phyloP scores from a whole-genome alignment of 1,140 invertebrate species.

The Drosophila teissieri region DNA sequence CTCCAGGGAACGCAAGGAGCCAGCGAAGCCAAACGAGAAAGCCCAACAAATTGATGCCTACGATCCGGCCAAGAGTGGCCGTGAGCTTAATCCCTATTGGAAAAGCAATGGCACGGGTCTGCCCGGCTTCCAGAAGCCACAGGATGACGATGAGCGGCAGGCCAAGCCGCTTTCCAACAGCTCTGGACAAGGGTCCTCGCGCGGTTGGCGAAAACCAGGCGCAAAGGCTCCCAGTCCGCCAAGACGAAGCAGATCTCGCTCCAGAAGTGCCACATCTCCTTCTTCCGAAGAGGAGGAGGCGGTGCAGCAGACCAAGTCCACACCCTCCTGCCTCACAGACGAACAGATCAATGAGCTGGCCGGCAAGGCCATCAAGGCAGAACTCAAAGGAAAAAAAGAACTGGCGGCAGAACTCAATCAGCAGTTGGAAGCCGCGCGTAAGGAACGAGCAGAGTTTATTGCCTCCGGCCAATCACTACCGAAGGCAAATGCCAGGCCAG shows the following conservation, averaged over 20 bases:
- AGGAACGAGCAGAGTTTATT: constrained; percentile 85
- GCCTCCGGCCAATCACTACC: constrained; percentile 16
- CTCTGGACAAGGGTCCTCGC: not conserved
- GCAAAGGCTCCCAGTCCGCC: not conserved
- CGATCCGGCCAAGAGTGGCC: constrained; percentile 89
- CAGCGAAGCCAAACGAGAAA: constrained; percentile 84
- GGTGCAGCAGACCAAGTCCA: constrained; percentile 8
- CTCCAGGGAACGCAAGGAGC: constrained; percentile 84
- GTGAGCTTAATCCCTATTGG: constrained; percentile 97
- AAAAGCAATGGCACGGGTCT: constrained; percentile 94
- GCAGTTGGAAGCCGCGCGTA: constrained; percentile 90
- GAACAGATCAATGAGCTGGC: constrained; percentile 94
- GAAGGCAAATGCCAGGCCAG: not conserved
- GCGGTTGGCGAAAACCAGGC: constrained; percentile 46
- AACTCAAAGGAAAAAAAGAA: constrained; percentile 92
- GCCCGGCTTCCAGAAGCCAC: constrained; percentile 87
- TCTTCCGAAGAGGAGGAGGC: not conserved
- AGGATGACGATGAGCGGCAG: constrained; percentile 34
- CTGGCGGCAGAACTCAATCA: constrained; percentile 89
- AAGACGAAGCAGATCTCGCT: constrained; percentile 2
- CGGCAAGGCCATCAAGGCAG: constrained; percentile 95
- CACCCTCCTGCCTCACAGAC: constrained; percentile 86
- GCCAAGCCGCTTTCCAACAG: not conserved
- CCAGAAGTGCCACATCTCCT: constrained; percentile 1
- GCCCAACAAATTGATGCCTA: constrained; percentile 87